Evolutionary conservation across 1,140 invertebrate species (phyloP), one percentile per base, ranked within the genome.

Genomic region (Musca vetustissima): DNA sequence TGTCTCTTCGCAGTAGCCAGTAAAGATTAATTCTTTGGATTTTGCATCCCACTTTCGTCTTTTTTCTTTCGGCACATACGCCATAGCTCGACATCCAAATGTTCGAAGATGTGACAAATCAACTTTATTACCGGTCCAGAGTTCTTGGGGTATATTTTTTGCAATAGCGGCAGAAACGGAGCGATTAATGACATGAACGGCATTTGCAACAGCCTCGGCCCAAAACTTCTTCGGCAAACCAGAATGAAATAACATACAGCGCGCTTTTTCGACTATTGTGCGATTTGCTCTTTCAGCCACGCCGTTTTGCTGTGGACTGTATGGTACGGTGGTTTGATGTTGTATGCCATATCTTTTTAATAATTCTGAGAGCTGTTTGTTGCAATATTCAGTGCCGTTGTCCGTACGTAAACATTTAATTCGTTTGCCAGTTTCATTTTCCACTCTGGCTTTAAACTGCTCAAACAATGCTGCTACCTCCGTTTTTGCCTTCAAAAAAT

Each of bases 11-110:
- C 78, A 76, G 65, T 85, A 85, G 7, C 84, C 84, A 28, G 85
- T 77, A 71, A 86, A 83, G 8, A 82, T 73, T 19, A 68, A 74
- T 47, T 64, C 43, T 64, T 75, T 71, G 47, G 73, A 67, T 67
- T 83, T 82, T 53, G 72, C 61, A 72, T 80, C 76, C 66, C 77
- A 64, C 73, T 83, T 83, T 48, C 69, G 76, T 7, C 75, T 66
- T 47, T 80, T 77, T 66, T 79, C 67, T 17, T 80, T 74, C 13
- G 83, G 80, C 28, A 85, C 74, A 24, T 82, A 74, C 3, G 73
- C 76, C 70, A 80, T 81, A 13, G 82, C 83, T 67, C 70, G 68
- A 67, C 82, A 85, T 47, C 84, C 83, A 78, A 85, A 76, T 69
- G 75, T 64, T 69, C 72, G 52, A 49, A 83, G 64, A 50, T 75